Conservation (phyloP, 2,797 vertebrate genomes). For the Otolemur crassicaudatus region DNA sequence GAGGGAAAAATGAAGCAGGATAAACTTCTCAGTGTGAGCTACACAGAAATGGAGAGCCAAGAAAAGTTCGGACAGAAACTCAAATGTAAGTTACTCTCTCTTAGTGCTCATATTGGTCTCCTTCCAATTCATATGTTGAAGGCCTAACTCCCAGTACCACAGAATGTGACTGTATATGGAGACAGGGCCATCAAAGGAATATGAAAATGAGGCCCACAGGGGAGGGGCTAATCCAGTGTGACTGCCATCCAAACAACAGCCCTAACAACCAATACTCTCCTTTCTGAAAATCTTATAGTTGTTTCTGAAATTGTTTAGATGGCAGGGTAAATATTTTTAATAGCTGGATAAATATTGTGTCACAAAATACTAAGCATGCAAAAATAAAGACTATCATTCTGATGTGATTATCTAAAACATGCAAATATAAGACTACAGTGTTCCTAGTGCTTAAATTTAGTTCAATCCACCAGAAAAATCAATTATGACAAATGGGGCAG, state of each 20-base stretch:
- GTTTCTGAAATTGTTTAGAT: constrained; percentile 30
- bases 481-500: background rate
- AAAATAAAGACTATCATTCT: background rate
- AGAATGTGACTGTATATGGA: background rate
- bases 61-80: background rate
- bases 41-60: constrained; percentile 49
- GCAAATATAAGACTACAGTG: background rate
- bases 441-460: background rate
- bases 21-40: constrained; percentile 7
- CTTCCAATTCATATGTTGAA: background rate
- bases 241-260: background rate
- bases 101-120: background rate
- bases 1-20: constrained; percentile 35
- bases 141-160: background rate
- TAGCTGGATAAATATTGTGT: background rate
- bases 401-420: background rate
- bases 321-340: background rate
- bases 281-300: background rate
- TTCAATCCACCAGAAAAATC: background rate
- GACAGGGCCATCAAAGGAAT: background rate
- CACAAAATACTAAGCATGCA: background rate
- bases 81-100: background rate
- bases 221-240: background rate
- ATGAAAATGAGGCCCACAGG: background rate
- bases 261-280: background rate